Conservation (phyloP, 2,888 invertebrate species). For the Subacronicta megacephala region DNA sequence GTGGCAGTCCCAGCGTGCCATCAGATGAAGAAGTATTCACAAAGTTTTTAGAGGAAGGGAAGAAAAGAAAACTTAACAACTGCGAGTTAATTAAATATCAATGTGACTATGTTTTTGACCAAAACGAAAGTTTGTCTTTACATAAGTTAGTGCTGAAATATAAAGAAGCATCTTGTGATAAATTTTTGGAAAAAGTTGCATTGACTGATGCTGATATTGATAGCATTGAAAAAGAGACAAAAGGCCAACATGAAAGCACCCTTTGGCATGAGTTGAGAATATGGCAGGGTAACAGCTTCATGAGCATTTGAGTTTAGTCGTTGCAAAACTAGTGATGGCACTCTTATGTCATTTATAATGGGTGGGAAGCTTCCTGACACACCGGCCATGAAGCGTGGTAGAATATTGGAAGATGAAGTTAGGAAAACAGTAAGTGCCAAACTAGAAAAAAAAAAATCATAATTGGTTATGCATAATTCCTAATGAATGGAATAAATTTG, state of each 20-base stretch:
- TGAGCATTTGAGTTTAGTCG: conserved; percentile 58
- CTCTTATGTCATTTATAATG: conserved; percentile 23
- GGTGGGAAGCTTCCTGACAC: conserved; percentile 51
- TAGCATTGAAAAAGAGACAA: conserved; percentile 16
- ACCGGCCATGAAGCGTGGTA: conserved; percentile 41
- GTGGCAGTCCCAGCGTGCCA: not conserved
- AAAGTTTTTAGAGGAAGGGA: conserved; percentile 27
- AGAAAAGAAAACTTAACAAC: conserved; percentile 44
- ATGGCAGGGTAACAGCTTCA: conserved; percentile 62
- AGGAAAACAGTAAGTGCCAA: conserved; percentile 36
- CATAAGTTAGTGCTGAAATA: conserved; percentile 31
- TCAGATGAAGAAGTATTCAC: not conserved
- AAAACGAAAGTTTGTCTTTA: conserved; percentile 4
- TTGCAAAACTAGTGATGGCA: conserved; percentile 49
- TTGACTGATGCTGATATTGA: conserved; percentile 24
- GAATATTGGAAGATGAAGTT: conserved; percentile 43
- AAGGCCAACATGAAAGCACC: conserved; percentile 19
- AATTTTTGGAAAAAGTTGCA: conserved; percentile 33
- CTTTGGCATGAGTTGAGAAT: conserved; percentile 63
- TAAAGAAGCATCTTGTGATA: conserved; percentile 38
- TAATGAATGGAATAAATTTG: too few species aligned
- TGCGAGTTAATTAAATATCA: conserved; percentile 57
- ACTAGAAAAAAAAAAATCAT: conserved; percentile 43
- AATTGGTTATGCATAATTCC: too few species aligned
- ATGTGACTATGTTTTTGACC: not conserved